Percentiles rank a stretch among this genome's conserved stretches.
Evolutionary conservation across 2,888 invertebrate species (phyloP).

Genomic region (Apotomis capreana): DNA sequence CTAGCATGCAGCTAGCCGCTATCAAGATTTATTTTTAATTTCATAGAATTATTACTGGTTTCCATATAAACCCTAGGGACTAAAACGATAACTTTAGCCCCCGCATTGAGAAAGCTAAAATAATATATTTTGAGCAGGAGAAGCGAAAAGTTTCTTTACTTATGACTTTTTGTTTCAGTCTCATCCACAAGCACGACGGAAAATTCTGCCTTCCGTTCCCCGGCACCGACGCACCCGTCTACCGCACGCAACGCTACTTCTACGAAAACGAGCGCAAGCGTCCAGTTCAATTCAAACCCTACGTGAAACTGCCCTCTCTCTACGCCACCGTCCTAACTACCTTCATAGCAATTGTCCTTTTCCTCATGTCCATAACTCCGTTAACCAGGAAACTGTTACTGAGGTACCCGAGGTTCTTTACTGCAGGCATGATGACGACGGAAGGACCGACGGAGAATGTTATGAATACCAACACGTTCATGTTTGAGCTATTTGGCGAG

Average conservation of each 20-base stretch:
- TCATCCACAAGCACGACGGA: too few relatives aligned
- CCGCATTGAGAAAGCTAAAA: too few relatives aligned
- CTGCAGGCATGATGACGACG: background rate
- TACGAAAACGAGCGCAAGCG: background rate
- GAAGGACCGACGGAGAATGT: background rate
- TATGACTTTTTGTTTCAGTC: too few relatives aligned
- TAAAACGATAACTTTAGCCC: too few relatives aligned
- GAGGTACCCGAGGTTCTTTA: background rate
- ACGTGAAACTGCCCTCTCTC: background rate
- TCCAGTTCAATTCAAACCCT: background rate
- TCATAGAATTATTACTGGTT: too few relatives aligned
- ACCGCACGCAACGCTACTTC: background rate
- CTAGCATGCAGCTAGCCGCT: too few relatives aligned
- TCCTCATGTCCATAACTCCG: background rate
- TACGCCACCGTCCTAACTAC: background rate
- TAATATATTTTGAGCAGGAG: too few relatives aligned
- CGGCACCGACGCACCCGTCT: too few relatives aligned
- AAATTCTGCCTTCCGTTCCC: too few relatives aligned
- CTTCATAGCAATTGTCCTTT: background rate
- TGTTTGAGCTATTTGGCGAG: background rate
- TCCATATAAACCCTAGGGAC: too few relatives aligned
- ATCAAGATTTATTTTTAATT: too few relatives aligned
- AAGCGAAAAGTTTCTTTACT: too few relatives aligned
- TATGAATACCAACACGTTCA: background rate
- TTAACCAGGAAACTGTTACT: background rate